A percentile compares a stretch with the other conserved stretches of the same genome.
Evolutionary conservation across 2,113 vertebrate species (phyloP).

Genomic region (Psittacula cyanocephala): DNA sequence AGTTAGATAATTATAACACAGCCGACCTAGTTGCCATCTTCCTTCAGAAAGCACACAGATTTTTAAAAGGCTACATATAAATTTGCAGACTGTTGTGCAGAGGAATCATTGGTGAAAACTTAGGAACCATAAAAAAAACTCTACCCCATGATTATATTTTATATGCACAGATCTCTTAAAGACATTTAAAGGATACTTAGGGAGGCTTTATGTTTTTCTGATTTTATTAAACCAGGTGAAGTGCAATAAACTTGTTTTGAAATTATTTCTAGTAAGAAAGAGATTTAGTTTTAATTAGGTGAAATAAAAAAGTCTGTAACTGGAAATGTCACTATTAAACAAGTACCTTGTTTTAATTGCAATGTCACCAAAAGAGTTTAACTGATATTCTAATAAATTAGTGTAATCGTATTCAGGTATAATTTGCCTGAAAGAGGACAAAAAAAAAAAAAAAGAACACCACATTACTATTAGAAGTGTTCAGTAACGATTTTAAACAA

Average conservation of each 20-base stretch:
- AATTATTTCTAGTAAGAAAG: neutral
- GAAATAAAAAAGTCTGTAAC: neutral
- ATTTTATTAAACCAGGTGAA: constrained; percentile 21
- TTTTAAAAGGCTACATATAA: neutral
- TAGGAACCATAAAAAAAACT: neutral
- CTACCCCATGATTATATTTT: neutral
- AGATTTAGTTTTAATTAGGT: neutral
- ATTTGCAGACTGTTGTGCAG: neutral
- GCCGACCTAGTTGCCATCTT: neutral
- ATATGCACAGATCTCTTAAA: constrained; percentile 13
- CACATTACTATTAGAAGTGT: neutral
- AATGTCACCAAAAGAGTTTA: neutral
- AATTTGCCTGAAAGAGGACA: neutral
- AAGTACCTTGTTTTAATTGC: constrained; percentile 8
- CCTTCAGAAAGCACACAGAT: neutral
- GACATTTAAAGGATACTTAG: neutral
- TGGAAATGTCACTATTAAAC: neutral
- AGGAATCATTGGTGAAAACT: neutral
- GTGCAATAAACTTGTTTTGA: neutral
- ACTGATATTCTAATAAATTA: neutral
- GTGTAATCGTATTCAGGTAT: neutral
- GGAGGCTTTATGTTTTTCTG: constrained; percentile 4
- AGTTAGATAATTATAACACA: neutral
- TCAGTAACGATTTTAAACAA: neutral
- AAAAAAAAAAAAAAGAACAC: constrained; percentile 5